Evolutionary conservation across 2,888 invertebrate species (phyloP), one percentile per base, ranked within the genome.

Genomic region (Creontiades dilutus): DNA sequence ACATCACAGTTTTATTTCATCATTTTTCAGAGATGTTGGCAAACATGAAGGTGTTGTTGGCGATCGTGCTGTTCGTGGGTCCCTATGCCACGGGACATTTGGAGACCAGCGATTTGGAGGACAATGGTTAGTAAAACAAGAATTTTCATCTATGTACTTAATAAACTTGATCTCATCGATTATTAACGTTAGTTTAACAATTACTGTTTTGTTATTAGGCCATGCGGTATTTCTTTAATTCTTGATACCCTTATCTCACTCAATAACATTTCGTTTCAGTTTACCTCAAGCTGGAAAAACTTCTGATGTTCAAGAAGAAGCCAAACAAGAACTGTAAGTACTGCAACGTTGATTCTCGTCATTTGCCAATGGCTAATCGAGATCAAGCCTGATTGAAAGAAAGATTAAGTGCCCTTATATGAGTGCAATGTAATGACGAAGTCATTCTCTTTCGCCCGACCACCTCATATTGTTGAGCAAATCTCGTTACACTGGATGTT

Each of bases 81-180:
- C 75, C 86, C 0, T 75, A 47, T 19, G 75, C 47, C 14, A 14
- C 23, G 2, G 61, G 27, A 11, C 61, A 85, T 12, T 14, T 85
- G 27, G 75, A 85, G 68, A 86, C 86, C 13, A 75, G 75, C 75
- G 86, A 86, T 47, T 75, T 86, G 19, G 86, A 86, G 23, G 86
- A 86, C 0, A 75, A n/a, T 19, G 47, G 86, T 86, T 9, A 86
- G 86, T 16, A 78, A 23, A 23, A 37, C 37, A 37, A 37, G 2
- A 4, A 37, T 37, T 37, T 37, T 37, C 37, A 37, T 37, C 37
- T 4, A 37, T 37, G 2, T 37, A 7, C 7, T 37, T 7, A 37
- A 37, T 37, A 7, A 37, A 37, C 37, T 4, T 37, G 37, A 37
- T 37, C n/a, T n/a, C 37, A 37, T 37, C 2, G 7, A 37, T 37